Evolutionary conservation across 2,113 vertebrate genomes (phyloP), one percentile per base, ranked within the genome.

Genomic region (Pipra filicauda): DNA sequence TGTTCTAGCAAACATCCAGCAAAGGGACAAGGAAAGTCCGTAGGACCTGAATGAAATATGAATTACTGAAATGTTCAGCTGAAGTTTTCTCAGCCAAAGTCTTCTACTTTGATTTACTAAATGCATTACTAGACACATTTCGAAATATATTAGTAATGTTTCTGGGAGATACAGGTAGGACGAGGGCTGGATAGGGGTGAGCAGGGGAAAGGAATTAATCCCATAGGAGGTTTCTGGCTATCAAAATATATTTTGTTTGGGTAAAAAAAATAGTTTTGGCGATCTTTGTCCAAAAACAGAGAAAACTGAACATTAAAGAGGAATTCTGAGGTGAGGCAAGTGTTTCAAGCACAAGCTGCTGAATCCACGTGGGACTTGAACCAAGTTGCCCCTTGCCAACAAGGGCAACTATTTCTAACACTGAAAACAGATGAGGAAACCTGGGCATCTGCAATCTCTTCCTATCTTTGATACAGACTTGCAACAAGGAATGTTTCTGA

Each of bases 71-170:
- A 85, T 33, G 8, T 76, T 22, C 62, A 79, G 39, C 30, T 88
- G 44, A 83, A 89, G 30, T 7, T 74, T 93, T 54, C 78, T 79
- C 75, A 82, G 66, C n/a, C n/a, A 65, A 75, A 88, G 35, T 23
- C 49, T 44, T 78, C 81, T 59, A 26, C 67, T 92, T 75, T 39
- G 67, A 66, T 87, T 93, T 93, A 52, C 46, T 88, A 85, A 95
- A 89, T 43, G 8, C 16, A 49, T 74, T 87, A 14, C 23, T 46
- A 62, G 24, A 70, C 22, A 21, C 78, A 8, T 90, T 90, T 87
- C 28, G 35, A 79, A 88, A 64, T 75, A 35, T 12, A 23, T 58
- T 62, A 74, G 31, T 17, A 80, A 41, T 0, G 3, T 33, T 51
- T 20, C 39, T 78, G 44, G 35, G 33, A 86, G 64, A 71, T n/a